These are phyloP conservation scores for Fulica atra DNA, from an alignment of 2,113 vertebrate species.

Conservation along the genomic window DNA sequence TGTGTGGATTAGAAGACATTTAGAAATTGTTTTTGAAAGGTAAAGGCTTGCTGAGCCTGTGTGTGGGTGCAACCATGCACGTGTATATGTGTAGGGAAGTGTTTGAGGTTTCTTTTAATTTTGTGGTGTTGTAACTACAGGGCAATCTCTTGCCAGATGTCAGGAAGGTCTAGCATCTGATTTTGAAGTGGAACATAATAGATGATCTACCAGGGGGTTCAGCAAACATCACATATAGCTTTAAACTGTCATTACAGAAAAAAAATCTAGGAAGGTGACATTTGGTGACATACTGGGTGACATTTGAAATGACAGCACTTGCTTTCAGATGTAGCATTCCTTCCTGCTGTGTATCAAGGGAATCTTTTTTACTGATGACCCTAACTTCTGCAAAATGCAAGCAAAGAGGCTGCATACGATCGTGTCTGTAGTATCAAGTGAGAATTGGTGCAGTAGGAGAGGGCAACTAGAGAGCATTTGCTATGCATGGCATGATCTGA, in stretches of 20 bases:
- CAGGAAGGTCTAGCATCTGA: constrained; percentile 28
- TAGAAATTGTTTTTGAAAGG: neutral
- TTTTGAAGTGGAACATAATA: constrained; percentile 41
- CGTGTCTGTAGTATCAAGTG: neutral
- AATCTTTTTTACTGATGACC: constrained; percentile 41
- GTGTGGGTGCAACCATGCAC: rapidly evolving
- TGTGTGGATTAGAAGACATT: neutral
- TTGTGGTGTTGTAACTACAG: neutral
- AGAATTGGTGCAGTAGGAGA: neutral
- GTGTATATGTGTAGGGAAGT: neutral
- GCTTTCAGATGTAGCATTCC: constrained; percentile 32
- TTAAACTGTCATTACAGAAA: constrained; percentile 55
- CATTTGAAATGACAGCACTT: constrained; percentile 57
- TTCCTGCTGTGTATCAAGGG: constrained; percentile 21
- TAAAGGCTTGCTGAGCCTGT: neutral
- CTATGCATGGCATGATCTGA: neutral
- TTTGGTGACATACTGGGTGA: constrained; percentile 64
- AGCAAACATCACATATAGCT: constrained; percentile 46
- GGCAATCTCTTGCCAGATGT: constrained; percentile 14
- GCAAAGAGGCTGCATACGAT: neutral
- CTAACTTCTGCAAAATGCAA: neutral
- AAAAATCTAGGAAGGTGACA: constrained; percentile 54
- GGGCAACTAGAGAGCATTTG: neutral
- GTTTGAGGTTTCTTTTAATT: neutral
- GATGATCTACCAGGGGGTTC: constrained; percentile 56